Evolutionary conservation across 2,113 vertebrate species (phyloP).

Genomic region (Cephalopterus ornatus): DNA sequence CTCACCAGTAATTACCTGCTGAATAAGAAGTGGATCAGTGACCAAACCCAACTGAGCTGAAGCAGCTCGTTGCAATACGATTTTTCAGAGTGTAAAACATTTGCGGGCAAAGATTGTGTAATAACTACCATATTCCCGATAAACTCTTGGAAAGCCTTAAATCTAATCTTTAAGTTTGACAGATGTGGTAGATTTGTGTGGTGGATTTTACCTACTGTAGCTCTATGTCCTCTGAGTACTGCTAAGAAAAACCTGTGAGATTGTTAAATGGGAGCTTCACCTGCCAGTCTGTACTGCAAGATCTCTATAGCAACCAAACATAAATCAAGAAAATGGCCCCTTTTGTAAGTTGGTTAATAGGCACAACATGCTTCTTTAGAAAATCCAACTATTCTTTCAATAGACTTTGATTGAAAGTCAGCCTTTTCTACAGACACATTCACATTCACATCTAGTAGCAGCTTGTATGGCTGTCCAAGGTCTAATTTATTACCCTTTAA

Average conservation of each 20-base stretch:
- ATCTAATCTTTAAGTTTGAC: constrained; percentile 39
- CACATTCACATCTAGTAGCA: constrained; percentile 90
- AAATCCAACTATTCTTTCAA: constrained; percentile 92
- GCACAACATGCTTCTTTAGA: constrained; percentile 95
- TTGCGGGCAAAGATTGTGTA: neutral
- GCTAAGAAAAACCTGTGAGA: constrained; percentile 74
- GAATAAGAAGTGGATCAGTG: neutral
- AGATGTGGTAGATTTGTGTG: constrained; percentile 38
- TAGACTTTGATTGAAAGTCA: constrained; percentile 93
- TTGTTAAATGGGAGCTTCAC: constrained; percentile 77
- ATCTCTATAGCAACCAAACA: constrained; percentile 86
- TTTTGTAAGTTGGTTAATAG: constrained; percentile 96
- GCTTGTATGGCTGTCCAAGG: constrained; percentile 89
- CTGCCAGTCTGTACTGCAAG: constrained; percentile 78
- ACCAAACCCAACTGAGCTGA: neutral
- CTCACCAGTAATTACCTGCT: constrained; percentile 12
- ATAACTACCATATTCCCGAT: neutral
- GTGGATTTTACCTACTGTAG: constrained; percentile 49
- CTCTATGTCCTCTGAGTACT: constrained; percentile 57
- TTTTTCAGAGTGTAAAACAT: constrained; percentile 12
- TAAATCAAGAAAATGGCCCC: constrained; percentile 92
- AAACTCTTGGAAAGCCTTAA: constrained; percentile 19
- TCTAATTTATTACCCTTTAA: constrained; percentile 92
- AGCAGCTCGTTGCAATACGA: neutral
- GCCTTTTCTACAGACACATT: constrained; percentile 88